Evolutionary conservation across 2,113 vertebrate species (phyloP).

Genomic region (Hippocampus zosterae): DNA sequence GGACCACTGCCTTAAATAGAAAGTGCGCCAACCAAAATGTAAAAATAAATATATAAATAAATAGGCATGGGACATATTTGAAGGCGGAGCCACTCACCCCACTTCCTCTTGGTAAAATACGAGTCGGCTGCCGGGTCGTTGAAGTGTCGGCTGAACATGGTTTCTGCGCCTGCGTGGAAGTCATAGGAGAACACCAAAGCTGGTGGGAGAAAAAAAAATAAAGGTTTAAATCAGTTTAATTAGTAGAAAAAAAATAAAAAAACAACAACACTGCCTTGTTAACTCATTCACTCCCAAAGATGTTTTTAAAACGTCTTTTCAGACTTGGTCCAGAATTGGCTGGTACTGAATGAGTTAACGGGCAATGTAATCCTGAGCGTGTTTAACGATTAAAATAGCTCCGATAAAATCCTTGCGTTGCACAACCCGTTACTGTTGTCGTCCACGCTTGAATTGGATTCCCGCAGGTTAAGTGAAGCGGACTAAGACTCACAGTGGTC

Average conservation of each 20-base stretch:
- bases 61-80: background rate
- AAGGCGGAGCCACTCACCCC: conserved; percentile 82
- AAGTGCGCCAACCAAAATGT: conserved; percentile 5
- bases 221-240: background rate
- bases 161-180: conserved; percentile 97
- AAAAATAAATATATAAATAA: too few relatives aligned
- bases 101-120: conserved; percentile 97
- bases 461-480: background rate
- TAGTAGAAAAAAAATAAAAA: background rate
- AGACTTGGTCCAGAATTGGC: too few relatives aligned
- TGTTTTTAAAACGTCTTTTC: too few relatives aligned
- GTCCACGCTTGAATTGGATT: too few relatives aligned
- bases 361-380: background rate
- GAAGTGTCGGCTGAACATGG: conserved; percentile 98
- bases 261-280: too few relatives aligned
- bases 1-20: too few relatives aligned
- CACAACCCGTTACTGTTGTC: too few relatives aligned
- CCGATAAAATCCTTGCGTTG: too few relatives aligned
- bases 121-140: conserved; percentile 94
- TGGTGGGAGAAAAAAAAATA: conserved; percentile 35
- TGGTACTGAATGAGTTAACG: background rate
- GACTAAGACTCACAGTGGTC: conserved; percentile 83
- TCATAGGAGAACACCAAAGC: conserved; percentile 98
- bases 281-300: too few relatives aligned
- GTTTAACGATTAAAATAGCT: background rate